A percentile compares a stretch with the other conserved stretches of the same genome.
Evolutionary conservation across 1,140 invertebrate genomes (phyloP).

Genomic region (Leguminivora glycinivorella): DNA sequence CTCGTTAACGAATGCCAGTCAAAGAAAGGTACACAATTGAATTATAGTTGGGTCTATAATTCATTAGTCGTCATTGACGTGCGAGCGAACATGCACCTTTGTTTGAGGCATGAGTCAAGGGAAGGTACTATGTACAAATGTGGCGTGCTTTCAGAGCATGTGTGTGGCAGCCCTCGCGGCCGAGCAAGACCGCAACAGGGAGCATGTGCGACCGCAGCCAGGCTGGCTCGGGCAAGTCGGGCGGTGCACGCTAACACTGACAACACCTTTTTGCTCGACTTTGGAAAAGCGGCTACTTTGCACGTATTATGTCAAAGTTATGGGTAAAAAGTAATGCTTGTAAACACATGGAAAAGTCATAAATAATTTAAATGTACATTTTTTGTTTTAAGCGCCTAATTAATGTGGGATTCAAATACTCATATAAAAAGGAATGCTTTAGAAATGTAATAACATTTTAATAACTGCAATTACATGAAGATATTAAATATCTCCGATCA

Average conservation of each 20-base stretch:
- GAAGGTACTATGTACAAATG: not conserved
- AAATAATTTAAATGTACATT: no score
- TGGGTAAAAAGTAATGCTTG: no score
- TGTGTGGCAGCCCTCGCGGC: not conserved
- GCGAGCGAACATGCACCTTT: no score
- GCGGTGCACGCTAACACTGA: not conserved
- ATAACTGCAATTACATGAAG: not conserved
- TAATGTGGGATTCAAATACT: no score
- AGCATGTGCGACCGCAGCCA: not conserved
- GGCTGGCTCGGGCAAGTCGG: not conserved
- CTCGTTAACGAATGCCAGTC: no score
- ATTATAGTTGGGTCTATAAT: no score
- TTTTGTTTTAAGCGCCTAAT: no score
- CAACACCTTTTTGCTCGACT: conserved; percentile 12
- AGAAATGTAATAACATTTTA: not conserved
- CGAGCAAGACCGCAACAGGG: not conserved
- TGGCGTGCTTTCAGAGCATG: not conserved
- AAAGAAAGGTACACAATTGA: no score
- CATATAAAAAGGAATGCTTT: not conserved
- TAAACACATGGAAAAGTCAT: no score
- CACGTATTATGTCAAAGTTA: not conserved
- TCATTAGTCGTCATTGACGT: no score
- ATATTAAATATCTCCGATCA: not conserved
- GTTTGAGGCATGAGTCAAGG: not conserved
- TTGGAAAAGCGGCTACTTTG: not conserved